Percentiles rank a stretch among this genome's conserved stretches.
Evolutionary conservation across 2,113 vertebrate species (phyloP).

Genomic region (Acrocephalus kingi): DNA sequence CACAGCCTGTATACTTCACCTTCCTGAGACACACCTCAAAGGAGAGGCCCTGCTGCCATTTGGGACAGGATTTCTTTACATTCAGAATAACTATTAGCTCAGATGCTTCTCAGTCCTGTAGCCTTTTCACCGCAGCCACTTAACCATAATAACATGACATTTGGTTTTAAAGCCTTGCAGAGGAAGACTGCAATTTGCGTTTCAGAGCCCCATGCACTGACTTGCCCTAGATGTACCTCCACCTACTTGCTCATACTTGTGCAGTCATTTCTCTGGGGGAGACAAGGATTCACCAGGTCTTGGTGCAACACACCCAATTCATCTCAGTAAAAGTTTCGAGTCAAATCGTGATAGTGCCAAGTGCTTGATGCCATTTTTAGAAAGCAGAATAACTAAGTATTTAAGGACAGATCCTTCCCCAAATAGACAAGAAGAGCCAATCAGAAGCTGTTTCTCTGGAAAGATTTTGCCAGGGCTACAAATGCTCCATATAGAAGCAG

Average conservation of each 20-base stretch:
- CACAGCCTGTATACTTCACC: background rate
- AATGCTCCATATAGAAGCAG: background rate
- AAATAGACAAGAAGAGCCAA: constrained; percentile 35
- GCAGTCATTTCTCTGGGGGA: background rate
- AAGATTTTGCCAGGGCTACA: constrained; percentile 32
- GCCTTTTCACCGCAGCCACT: background rate
- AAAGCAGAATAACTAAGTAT: constrained; percentile 31
- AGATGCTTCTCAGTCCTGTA: background rate
- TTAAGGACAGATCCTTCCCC: constrained; percentile 33
- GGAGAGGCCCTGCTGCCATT: background rate
- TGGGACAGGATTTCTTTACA: background rate
- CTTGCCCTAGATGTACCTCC: background rate
- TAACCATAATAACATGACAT: background rate
- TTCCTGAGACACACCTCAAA: background rate
- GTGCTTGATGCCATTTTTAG: constrained; percentile 31
- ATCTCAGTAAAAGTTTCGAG: background rate
- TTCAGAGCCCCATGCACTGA: background rate
- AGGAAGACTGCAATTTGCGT: background rate
- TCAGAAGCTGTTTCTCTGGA: constrained; percentile 50
- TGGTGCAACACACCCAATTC: background rate
- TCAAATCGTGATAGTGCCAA: background rate
- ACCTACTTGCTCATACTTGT: background rate
- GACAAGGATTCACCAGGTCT: background rate
- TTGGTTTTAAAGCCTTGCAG: background rate
- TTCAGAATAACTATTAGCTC: background rate